Evolutionary conservation across 2,888 invertebrate genomes (phyloP).

Genomic region (Drosophila kambysellisi): DNA sequence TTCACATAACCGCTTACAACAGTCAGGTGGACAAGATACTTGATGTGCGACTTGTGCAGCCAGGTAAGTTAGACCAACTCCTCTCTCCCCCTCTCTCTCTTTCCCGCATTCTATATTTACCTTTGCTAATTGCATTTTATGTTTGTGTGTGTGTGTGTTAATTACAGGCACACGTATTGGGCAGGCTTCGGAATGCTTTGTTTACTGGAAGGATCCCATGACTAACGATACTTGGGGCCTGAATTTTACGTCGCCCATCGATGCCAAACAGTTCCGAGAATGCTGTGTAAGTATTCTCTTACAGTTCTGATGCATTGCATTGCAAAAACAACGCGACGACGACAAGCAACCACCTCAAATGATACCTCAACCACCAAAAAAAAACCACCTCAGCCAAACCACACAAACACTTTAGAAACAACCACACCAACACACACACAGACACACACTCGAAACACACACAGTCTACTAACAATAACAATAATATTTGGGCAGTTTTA

Average conservation of each 20-base stretch:
- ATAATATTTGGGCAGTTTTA: constrained; percentile 36
- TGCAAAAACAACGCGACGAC: constrained; percentile 51
- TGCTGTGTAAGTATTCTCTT: constrained; percentile 94
- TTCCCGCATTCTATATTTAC: background rate
- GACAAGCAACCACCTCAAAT: constrained; percentile 68
- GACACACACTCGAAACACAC: constrained; percentile 28
- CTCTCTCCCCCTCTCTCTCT: too few relatives aligned
- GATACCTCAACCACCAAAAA: constrained; percentile 65
- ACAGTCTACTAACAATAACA: constrained; percentile 24
- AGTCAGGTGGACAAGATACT: constrained; percentile 99
- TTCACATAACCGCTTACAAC: constrained; percentile 99
- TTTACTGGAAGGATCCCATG: constrained; percentile 99
- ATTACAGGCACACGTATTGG: constrained; percentile 96
- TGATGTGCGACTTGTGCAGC: constrained; percentile 98
- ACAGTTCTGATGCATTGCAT: constrained; percentile 66
- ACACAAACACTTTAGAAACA: constrained; percentile 45
- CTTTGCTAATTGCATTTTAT: constrained; percentile 28
- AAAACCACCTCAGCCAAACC: constrained; percentile 67
- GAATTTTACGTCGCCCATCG: constrained; percentile 98
- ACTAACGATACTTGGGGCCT: constrained; percentile 99
- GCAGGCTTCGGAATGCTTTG: constrained; percentile 99
- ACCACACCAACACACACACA: constrained; percentile 26
- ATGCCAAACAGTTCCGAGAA: constrained; percentile 98
- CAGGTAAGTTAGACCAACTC: constrained; percentile 88
- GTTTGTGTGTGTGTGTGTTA: background rate